Evolutionary conservation across 2,113 vertebrate genomes (phyloP).

Genomic region (Podilymbus podiceps): DNA sequence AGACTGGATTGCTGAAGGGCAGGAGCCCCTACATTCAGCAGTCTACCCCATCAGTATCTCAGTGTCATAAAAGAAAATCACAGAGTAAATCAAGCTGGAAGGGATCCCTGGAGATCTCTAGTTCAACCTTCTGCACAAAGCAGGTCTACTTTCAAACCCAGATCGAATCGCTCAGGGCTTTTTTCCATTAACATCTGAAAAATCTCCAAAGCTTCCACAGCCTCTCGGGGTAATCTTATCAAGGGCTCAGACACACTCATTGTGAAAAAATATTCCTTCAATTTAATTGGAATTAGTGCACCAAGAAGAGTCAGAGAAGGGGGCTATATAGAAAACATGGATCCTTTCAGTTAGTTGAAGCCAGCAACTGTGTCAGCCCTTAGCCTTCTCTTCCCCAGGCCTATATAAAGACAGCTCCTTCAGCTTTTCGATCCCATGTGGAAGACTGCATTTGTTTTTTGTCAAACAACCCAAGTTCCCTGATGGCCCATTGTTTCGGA

Average conservation of each 20-base stretch:
- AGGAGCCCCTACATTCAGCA: background rate
- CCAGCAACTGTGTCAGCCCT: background rate
- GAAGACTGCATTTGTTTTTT: too few species aligned
- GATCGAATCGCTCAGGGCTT: background rate
- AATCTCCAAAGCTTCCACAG: background rate
- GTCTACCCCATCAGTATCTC: background rate
- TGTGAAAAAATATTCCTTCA: background rate
- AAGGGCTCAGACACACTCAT: background rate
- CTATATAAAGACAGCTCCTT: background rate
- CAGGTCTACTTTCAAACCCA: background rate
- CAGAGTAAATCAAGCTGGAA: background rate
- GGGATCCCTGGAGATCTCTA: background rate
- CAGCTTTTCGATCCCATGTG: background rate
- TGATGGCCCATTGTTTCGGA: background rate
- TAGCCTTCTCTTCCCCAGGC: background rate
- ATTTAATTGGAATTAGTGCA: background rate
- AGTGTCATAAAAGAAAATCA: background rate
- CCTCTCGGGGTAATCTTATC: background rate
- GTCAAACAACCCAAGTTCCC: accelerated
- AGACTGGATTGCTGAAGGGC: background rate
- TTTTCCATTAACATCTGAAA: background rate
- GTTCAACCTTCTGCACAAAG: background rate
- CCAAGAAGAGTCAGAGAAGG: background rate
- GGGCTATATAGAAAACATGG: background rate
- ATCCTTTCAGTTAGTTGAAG: background rate